Percentiles rank a stretch among this genome's conserved stretches.
phyloP scores from a whole-genome alignment of 2,888 invertebrate genomes.

The Diplazon laetatorius region DNA sequence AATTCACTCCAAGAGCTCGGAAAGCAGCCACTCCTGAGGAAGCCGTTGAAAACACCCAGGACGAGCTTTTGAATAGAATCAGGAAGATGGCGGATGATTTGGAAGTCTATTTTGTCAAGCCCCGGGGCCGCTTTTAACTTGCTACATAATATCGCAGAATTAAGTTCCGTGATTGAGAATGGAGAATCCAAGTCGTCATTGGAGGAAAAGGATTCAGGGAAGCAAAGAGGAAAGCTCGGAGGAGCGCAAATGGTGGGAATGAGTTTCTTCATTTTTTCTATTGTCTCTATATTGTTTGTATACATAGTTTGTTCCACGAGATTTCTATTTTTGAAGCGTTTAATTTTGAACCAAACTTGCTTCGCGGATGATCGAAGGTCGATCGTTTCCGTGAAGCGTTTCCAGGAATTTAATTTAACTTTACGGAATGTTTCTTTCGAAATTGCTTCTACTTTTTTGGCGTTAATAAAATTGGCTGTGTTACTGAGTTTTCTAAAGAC shows the following conservation, averaged over 20 bases:
- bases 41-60: background rate
- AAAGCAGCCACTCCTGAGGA: background rate
- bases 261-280: slow-evolving; percentile 15
- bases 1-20: slow-evolving; percentile 2
- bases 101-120: slow-evolving; percentile 18
- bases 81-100: slow-evolving; percentile 6
- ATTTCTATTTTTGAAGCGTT: slow-evolving; percentile 18
- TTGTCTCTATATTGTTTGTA: background rate
- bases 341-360: slow-evolving; percentile 18
- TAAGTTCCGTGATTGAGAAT: slow-evolving; percentile 12
- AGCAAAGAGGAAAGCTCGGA: slow-evolving; percentile 20
- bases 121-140: slow-evolving; percentile 25
- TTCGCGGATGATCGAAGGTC: slow-evolving; percentile 9
- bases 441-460: slow-evolving; percentile 29
- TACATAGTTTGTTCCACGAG: background rate
- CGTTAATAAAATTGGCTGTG: background rate
- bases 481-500: background rate
- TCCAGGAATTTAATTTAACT: slow-evolving; percentile 19
- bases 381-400: slow-evolving; percentile 9
- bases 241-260: slow-evolving; percentile 13
- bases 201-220: slow-evolving; percentile 19
- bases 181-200: background rate
- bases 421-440: slow-evolving; percentile 22
- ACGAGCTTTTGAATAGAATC: background rate
- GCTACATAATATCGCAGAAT: background rate